Conservation (phyloP, 2,888 invertebrate species). For the Hyppa rectilinea region DNA sequence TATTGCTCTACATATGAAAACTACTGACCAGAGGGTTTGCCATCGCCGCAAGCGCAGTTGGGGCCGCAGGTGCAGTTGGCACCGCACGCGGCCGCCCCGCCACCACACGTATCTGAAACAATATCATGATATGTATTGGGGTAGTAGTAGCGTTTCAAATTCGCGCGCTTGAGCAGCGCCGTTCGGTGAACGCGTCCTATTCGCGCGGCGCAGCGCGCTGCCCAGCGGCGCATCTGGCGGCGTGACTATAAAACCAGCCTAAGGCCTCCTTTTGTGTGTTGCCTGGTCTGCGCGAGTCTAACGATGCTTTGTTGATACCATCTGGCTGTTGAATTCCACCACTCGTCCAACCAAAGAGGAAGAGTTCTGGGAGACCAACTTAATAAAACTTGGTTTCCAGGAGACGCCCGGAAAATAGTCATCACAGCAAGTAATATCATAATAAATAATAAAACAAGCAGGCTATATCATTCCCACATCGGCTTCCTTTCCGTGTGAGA, state of each 20-base stretch:
- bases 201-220: too few relatives aligned
- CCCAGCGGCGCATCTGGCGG: too few relatives aligned
- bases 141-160: too few relatives aligned
- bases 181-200: too few relatives aligned
- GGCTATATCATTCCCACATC: neutral
- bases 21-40: slow-evolving; percentile 73
- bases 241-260: too few relatives aligned
- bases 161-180: too few relatives aligned
- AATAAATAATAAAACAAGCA: neutral
- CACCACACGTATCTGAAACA: slow-evolving; percentile 88
- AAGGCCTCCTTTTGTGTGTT: neutral
- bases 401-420: neutral
- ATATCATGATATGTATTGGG: neutral
- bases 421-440: neutral
- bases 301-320: too few relatives aligned
- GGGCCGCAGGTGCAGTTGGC: slow-evolving; percentile 90
- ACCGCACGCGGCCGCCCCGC: slow-evolving; percentile 89
- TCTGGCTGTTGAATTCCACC: too few relatives aligned
- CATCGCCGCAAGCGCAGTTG: slow-evolving; percentile 89
- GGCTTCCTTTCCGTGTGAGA: neutral
- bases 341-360: neutral
- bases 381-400: neutral
- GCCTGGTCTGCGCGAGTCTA: neutral
- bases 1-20: neutral
- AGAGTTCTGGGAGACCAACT: neutral